A percentile compares a stretch with the other conserved stretches of the same genome.
Evolutionary conservation across 1,140 invertebrate genomes (phyloP).

Genomic region (Drosophila asahinai): DNA sequence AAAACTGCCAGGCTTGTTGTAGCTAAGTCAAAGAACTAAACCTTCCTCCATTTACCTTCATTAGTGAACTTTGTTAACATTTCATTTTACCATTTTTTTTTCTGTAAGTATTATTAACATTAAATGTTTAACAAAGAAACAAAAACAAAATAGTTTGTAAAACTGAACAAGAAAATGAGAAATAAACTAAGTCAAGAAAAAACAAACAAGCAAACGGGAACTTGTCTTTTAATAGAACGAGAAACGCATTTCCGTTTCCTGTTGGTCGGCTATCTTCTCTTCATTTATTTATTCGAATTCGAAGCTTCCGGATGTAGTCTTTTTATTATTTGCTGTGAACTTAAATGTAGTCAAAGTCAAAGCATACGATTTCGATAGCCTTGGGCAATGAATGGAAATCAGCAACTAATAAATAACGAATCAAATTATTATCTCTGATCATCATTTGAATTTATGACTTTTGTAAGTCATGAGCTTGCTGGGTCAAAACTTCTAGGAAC

Average conservation of each 20-base stretch:
- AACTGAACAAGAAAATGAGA: conserved; percentile 46
- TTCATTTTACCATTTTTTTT: conserved; percentile 23
- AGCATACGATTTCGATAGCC: background rate
- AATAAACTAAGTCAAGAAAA: conserved; percentile 39
- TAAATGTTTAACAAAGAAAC: conserved; percentile 21
- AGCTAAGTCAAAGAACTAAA: conserved; percentile 29
- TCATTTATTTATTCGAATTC: background rate
- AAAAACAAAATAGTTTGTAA: conserved; percentile 35
- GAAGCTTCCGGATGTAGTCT: background rate
- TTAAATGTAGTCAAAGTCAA: conserved; percentile 3
- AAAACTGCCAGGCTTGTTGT: conserved; percentile 2
- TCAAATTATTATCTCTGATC: too few species aligned
- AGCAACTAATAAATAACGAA: too few species aligned
- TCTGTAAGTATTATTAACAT: conserved; percentile 40
- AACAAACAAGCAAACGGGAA: conserved; percentile 4
- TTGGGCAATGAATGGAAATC: too few species aligned
- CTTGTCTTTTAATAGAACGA: background rate
- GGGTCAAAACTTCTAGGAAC: too few species aligned
- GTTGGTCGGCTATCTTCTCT: background rate
- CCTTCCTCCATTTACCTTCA: conserved; percentile 41
- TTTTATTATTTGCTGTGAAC: background rate
- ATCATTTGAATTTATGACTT: too few species aligned
- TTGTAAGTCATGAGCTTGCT: too few species aligned
- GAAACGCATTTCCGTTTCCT: conserved; percentile 13
- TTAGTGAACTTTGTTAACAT: conserved; percentile 28